These are phyloP conservation scores for Agraylea sexmaculata DNA, from an alignment of 1,140 invertebrate genomes.

Conservation along the genomic window DNA sequence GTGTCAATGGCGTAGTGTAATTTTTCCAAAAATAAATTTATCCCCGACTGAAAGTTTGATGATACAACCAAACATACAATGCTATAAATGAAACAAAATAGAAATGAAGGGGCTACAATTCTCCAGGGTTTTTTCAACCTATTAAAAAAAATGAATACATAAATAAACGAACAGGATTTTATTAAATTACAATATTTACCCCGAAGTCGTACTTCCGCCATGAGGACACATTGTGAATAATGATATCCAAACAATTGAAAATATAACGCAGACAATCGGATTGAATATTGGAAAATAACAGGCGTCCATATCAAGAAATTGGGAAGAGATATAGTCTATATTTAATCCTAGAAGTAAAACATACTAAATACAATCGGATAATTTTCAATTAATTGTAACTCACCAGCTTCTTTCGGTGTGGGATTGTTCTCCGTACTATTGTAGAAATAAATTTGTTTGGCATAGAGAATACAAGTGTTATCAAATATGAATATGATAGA, in stretches of 20 bases:
- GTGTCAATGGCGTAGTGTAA: slow-evolving; percentile 5
- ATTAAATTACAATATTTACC: slow-evolving; percentile 22
- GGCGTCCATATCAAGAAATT: slow-evolving; percentile 32
- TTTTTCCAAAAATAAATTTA: not conserved
- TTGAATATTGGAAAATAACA: slow-evolving; percentile 34
- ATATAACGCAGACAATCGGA: slow-evolving; percentile 33
- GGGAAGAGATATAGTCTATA: slow-evolving; percentile 34
- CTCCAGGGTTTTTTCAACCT: slow-evolving; percentile 29
- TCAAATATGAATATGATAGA: slow-evolving; percentile 11
- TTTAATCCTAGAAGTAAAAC: slow-evolving; percentile 18
- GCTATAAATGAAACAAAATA: slow-evolving; percentile 13
- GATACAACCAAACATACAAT: slow-evolving; percentile 13
- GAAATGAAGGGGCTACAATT: slow-evolving; percentile 12
- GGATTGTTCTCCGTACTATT: not conserved
- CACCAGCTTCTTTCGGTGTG: slow-evolving; percentile 5
- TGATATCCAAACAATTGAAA: slow-evolving; percentile 35
- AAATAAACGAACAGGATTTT: not conserved
- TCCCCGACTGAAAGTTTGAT: slow-evolving; percentile 4
- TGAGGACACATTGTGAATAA: slow-evolving; percentile 37
- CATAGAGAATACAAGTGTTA: slow-evolving; percentile 14
- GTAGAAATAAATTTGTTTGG: slow-evolving; percentile 8
- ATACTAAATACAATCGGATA: not conserved
- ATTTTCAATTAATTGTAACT: not conserved
- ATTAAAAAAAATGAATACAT: slow-evolving; percentile 29
- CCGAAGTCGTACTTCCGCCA: slow-evolving; percentile 28